Evolutionary conservation across 1,140 invertebrate genomes (phyloP).

Genomic region (Hycleus phaleratus): DNA sequence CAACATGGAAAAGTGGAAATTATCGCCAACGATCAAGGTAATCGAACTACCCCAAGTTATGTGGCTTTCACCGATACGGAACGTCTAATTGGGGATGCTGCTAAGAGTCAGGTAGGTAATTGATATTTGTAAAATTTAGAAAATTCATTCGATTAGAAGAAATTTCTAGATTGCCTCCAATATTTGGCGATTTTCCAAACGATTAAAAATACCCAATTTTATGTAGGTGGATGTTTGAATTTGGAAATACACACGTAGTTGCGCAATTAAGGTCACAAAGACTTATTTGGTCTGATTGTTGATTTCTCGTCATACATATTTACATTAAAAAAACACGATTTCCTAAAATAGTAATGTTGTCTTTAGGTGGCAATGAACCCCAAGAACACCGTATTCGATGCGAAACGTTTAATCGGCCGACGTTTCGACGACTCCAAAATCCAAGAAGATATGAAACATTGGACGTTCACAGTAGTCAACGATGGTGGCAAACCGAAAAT

Average conservation of each 20-base stretch:
- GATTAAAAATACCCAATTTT: too few relatives aligned
- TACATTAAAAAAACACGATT: background rate
- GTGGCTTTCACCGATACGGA: constrained; percentile 96
- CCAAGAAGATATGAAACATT: constrained; percentile 68
- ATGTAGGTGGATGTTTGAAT: too few relatives aligned
- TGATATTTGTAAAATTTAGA: background rate
- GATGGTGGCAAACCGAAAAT: constrained; percentile 69
- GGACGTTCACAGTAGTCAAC: constrained; percentile 68
- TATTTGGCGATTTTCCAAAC: background rate
- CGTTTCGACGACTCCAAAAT: constrained; percentile 62
- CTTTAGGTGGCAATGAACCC: constrained; percentile 56
- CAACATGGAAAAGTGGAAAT: constrained; percentile 89
- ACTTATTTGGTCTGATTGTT: too few relatives aligned
- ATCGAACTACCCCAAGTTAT: constrained; percentile 96
- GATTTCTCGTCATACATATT: too few relatives aligned
- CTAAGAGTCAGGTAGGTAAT: constrained; percentile 77
- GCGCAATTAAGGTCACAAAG: too few relatives aligned
- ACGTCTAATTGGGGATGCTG: constrained; percentile 92
- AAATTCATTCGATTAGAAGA: background rate
- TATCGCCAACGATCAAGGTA: constrained; percentile 84
- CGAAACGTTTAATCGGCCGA: constrained; percentile 50
- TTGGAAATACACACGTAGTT: too few relatives aligned
- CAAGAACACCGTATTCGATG: constrained; percentile 76
- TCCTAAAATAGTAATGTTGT: background rate
- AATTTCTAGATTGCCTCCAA: background rate